Evolutionary conservation across 1,140 invertebrate species (phyloP).

Genomic region (Lordiphosa stackelbergi): DNA sequence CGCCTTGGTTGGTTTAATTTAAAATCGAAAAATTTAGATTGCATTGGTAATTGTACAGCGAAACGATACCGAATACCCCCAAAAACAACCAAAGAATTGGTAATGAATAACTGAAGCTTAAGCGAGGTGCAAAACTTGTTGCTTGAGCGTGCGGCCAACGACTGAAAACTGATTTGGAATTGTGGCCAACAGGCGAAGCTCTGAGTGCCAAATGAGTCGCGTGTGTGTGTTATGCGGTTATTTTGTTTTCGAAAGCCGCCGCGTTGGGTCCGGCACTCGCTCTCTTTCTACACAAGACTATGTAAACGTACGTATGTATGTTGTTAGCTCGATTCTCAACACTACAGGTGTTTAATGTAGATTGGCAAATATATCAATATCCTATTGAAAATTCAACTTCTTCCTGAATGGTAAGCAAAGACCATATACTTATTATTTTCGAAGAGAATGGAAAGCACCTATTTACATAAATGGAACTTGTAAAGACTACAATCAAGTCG

Average conservation of each 20-base stretch:
- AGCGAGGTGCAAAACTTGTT: slow-evolving; percentile 52
- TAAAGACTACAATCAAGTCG: too few species aligned
- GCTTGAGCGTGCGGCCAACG: slow-evolving; percentile 43
- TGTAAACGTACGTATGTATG: too few species aligned
- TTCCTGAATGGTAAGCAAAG: too few species aligned
- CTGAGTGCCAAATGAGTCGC: slow-evolving; percentile 7
- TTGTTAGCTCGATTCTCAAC: too few species aligned
- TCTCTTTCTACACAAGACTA: slow-evolving; percentile 1
- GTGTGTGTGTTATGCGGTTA: slow-evolving; percentile 20
- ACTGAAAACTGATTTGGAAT: slow-evolving; percentile 49
- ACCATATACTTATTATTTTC: too few species aligned
- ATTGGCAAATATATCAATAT: too few species aligned
- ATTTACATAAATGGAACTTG: too few species aligned
- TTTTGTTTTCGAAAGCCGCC: slow-evolving; percentile 38
- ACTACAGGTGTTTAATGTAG: too few species aligned
- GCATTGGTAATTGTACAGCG: slow-evolving; percentile 21
- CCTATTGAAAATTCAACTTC: too few species aligned
- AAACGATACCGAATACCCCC: slow-evolving; percentile 14
- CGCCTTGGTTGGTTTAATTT: slow-evolving; percentile 2
- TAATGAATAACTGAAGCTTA: slow-evolving; percentile 15
- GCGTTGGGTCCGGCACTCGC: not conserved
- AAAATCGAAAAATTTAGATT: slow-evolving; percentile 10
- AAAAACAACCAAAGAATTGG: slow-evolving; percentile 2
- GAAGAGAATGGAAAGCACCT: too few species aligned
- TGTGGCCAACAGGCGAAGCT: slow-evolving; percentile 9